Base-by-base conservation (phyloP, 2,888 invertebrate species). In the Phengaris arion region DNA sequence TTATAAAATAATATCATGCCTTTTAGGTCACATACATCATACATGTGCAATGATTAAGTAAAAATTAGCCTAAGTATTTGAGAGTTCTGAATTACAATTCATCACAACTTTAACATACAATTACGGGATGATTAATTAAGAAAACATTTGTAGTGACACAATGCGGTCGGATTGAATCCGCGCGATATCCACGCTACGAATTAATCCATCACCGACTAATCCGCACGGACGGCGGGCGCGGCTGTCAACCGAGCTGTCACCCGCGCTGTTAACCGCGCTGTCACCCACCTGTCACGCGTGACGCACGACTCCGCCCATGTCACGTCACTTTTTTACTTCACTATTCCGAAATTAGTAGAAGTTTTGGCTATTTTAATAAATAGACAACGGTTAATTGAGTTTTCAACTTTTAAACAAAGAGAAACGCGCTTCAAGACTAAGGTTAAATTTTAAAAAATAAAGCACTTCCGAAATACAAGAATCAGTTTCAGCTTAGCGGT, bases 181-280 rank as follows among this genome's bases (percentile, higher is more conserved):
- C 84, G 82, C 82, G 84, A 86, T 85, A 85, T 83, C 81, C 81
- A 78, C 78, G 80, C 78, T 79, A 79, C 85, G 90, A 92, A 92
- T 92, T 89, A 92, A 92, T 92, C 90, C 90, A 91, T 92, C 91
- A 91, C 84, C 87, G 83, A 86, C 87, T 91, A 90, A 91, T 91
- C 91, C 87, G 85, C 82, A 78, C 82, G 83, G 85, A 85, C 86
- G 87, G 80, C 81, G 79, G 81, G 78, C 81, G 79, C 74, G 78
- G 80, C 82, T 70, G 86, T 83, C 86, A 83, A 81, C 82, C 85
- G 82, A 82, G 84, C 83, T 88, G 91, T 90, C 92, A 88, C 81
- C 83, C 85, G 77, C 78, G 80, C 59, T 22, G 59, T 35, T 22
- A 82, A 82, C 89, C 85, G 82, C 82, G 85, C 83, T 88, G 91